A percentile compares a stretch with the other conserved stretches of the same genome.
Evolutionary conservation across 2,797 vertebrate species (phyloP).

Genomic region (Platyrinchus mystaceus): DNA sequence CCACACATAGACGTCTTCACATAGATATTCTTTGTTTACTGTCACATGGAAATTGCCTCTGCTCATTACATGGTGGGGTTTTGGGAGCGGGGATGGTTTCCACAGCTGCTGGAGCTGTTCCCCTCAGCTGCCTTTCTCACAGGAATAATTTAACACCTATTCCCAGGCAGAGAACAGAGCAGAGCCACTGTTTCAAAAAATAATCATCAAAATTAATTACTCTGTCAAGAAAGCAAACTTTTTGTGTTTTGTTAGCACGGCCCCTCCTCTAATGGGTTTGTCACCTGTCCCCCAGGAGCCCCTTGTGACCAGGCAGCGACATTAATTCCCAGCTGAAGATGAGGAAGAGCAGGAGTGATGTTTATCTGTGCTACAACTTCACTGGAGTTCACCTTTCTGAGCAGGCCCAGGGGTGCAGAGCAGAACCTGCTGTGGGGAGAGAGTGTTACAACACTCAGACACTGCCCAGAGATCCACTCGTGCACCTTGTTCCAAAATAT

Average conservation of each 20-base stretch:
- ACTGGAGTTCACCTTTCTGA: not conserved
- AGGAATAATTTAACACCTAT: conserved; percentile 36
- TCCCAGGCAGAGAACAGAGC: not conserved
- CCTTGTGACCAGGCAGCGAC: not conserved
- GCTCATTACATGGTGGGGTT: not conserved
- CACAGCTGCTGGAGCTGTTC: conserved; percentile 71
- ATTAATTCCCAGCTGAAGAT: not conserved
- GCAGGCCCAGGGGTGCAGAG: not conserved
- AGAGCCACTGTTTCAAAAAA: not conserved
- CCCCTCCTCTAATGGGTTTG: not conserved
- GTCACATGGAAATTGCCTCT: conserved; percentile 23
- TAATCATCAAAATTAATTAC: not conserved
- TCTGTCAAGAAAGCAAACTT: not conserved
- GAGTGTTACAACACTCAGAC: not conserved
- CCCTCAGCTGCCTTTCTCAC: conserved; percentile 40
- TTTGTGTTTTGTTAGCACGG: not conserved
- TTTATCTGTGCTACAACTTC: not conserved
- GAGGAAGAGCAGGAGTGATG: not conserved
- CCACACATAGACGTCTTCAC: not conserved
- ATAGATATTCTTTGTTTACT: conserved; percentile 28
- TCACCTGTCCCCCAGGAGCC: not conserved
- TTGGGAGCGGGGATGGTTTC: conserved; percentile 54
- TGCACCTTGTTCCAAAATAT: accelerated
- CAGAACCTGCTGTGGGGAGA: not conserved
- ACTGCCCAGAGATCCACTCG: accelerated